Base-by-base conservation (phyloP, 2,888 invertebrate species). In the Operophtera brumata region DNA sequence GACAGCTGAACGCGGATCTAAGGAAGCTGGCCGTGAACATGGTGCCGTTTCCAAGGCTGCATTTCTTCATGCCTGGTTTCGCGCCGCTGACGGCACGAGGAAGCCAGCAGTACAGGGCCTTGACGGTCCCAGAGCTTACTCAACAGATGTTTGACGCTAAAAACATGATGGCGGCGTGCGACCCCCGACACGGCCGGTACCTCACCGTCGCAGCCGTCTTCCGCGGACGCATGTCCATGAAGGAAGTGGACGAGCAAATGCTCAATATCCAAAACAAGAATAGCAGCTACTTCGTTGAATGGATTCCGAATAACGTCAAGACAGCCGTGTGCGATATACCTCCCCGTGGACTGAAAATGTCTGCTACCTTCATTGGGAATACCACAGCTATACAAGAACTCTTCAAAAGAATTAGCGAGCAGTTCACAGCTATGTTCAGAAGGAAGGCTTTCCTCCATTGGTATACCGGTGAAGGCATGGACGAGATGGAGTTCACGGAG, bases 381-480 rank as follows among this genome's bases (percentile, higher is more conserved):
- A 94, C 95, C 12, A 96, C 96, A 9, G 95, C 96, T 61, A 96
- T 96, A 67, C 96, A 96, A 76, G 96, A 96, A 77, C 81, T 97
- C 60, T 97, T 97, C 84, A 96, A 96, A 81, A 92, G 96, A 71
- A 94, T 96, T 67, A 94, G 94, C 37, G 95, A 96, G 75, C 96
- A 96, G 78, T 96, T 96, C 75, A 94, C 94, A 12, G 95, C 96
- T 70, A 97, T 98, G 97, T 97, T 97, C 92, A 93, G 97, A 65
- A 93, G 97, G 70, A 97, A 96, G 86, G 97, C 97, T 78, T 97
- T 97, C 93, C 92, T 97, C 70, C 97, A 97, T 91, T 97, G 97
- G 97, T 98, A 97, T 90, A 97, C 96, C 34, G 97, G 97, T 46
- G 97, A 98, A 81, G 97, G 97, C 62, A 97, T 97, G 97, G 97